Evolutionary conservation across 2,113 vertebrate species (phyloP), one percentile per base, ranked within the genome.

Genomic region (Papio anubis): DNA sequence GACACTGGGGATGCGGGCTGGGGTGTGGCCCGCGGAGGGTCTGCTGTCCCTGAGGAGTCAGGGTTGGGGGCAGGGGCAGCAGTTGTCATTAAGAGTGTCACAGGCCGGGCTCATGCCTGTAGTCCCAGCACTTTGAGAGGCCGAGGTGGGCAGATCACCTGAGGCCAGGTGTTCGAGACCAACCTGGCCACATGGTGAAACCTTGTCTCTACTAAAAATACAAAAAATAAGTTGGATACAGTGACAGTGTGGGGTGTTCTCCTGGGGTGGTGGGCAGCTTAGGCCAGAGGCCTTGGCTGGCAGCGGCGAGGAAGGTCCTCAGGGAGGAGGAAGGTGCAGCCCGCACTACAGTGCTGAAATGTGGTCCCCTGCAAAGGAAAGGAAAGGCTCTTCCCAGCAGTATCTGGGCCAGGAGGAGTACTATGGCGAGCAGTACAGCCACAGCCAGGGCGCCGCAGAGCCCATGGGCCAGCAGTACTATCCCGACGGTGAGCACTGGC

Each of bases 381-480:
- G n/a, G n/a, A n/a, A n/a, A n/a, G 99, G 99, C 98, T 99, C 99
- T 93, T 99, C 99, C 11, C 99, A 99, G 98, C 99, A 99, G 99
- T 99, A 99, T 98, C 98, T 99, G 98, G 99, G 99, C 96, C 99
- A 99, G 98, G 99, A 99, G n/a, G 99, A 99, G 89, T 99, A 99
- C 99, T 99, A 99, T 98, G 99, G 99, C 0, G 99, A 99, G 97
- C 99, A 99, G 98, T 99, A 99, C 95, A 99, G 99, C 97, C 99
- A 99, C 93, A 98, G 99, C 97, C 99, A 99, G 98, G 99, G 99
- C 85, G 99, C 99, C 45, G 99, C 99, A 64, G 99, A 99, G 98
- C 99, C 99, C 72, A 98, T 99, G 99, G 99, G 99, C 98, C 99
- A 99, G 98, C 99, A 99, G 97, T 99, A 99, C 98, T 99, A 99